Evolutionary conservation across 2,113 vertebrate species (phyloP).

Genomic region (Forbesichthys agassizii): DNA sequence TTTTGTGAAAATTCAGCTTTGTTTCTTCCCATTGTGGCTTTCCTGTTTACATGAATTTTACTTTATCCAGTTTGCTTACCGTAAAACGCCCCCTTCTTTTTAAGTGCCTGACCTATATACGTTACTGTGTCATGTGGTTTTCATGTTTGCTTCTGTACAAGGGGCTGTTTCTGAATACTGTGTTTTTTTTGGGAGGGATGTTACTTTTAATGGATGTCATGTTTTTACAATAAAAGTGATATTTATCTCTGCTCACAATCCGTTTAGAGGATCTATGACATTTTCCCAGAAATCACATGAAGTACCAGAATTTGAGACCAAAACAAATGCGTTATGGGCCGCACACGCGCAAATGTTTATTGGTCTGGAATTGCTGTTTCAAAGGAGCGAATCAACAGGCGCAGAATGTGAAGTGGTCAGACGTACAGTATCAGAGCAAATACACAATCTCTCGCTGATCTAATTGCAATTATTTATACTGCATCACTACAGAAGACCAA

Average conservation of each 20-base stretch:
- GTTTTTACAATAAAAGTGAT: constrained; percentile 74
- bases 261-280: no score
- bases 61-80: background rate
- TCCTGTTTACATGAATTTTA: constrained; percentile 31
- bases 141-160: constrained; percentile 30
- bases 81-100: constrained; percentile 22
- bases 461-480: no score
- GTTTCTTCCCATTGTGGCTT: constrained; percentile 11
- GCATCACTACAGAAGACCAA: no score
- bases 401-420: no score
- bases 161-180: constrained; percentile 35
- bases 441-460: no score
- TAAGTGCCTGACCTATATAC: constrained; percentile 67
- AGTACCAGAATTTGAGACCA: no score
- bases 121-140: constrained; percentile 19
- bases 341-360: no score
- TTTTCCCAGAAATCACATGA: no score
- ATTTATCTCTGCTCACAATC: constrained; percentile 12
- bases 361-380: no score
- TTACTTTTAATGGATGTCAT: constrained; percentile 47
- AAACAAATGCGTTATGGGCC: no score
- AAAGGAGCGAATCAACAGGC: no score
- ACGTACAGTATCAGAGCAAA: no score
- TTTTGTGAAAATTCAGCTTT: background rate
- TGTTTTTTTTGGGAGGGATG: constrained; percentile 7